Evolutionary conservation across 2,113 vertebrate species (phyloP).

Genomic region (Pteruthius melanotis): DNA sequence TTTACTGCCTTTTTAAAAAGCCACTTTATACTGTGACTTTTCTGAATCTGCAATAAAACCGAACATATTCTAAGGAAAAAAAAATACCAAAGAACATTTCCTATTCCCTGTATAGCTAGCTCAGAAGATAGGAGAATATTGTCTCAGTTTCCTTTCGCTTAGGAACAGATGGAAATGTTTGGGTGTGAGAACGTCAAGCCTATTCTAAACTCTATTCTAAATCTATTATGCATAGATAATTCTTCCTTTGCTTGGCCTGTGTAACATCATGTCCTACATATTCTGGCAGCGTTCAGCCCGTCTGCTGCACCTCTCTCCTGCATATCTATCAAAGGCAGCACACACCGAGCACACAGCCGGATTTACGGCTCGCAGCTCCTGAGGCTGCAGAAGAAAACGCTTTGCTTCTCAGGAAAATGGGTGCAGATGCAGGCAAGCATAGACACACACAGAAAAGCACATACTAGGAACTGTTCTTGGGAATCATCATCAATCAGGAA

Average conservation of each 20-base stretch:
- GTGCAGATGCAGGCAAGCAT: not conserved
- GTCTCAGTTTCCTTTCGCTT: constrained; percentile 36
- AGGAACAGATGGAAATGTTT: constrained; percentile 60
- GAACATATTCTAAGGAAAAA: not conserved
- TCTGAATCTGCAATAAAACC: constrained; percentile 16
- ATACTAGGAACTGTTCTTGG: not conserved
- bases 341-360: not conserved
- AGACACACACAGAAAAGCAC: not conserved
- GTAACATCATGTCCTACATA: not conserved
- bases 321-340: not conserved
- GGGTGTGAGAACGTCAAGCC: constrained; percentile 59
- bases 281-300: not conserved
- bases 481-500: not conserved
- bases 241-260: constrained; percentile 3
- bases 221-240: constrained; percentile 41
- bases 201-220: constrained; percentile 42
- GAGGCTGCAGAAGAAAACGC: not conserved
- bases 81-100: not conserved
- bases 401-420: not conserved
- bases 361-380: not conserved
- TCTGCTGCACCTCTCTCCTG: not conserved
- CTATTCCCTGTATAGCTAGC: constrained; percentile 14
- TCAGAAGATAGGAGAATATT: constrained; percentile 46
- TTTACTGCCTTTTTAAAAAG: not conserved
- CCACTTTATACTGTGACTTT: not conserved